phyloP scores from a whole-genome alignment of 2,113 vertebrate species.

The Acanthochromis polyacanthus region DNA sequence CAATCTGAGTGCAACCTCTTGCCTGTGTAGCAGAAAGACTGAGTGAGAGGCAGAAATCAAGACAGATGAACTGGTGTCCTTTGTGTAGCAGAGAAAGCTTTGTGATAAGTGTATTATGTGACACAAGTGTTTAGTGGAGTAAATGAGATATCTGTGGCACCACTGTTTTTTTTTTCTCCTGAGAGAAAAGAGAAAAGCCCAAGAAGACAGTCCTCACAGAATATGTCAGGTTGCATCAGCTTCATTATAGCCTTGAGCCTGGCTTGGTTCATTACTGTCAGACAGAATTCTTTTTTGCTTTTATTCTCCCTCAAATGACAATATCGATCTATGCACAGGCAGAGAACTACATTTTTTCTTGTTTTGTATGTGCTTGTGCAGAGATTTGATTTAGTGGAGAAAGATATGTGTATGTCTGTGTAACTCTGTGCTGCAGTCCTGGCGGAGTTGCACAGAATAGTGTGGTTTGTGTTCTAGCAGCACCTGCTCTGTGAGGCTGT shows the following conservation, averaged over 20 bases:
- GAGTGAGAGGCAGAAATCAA: constrained; percentile 37
- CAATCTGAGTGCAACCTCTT: constrained; percentile 33
- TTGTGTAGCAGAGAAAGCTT: constrained; percentile 32
- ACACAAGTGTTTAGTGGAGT: constrained; percentile 53
- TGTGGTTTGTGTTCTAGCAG: constrained; percentile 45
- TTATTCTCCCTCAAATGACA: constrained; percentile 2
- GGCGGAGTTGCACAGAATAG: constrained; percentile 24
- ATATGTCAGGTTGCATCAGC: constrained; percentile 52
- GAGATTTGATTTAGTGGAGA: neutral
- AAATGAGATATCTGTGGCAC: constrained; percentile 32
- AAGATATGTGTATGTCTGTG: neutral
- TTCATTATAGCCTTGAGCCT: constrained; percentile 36
- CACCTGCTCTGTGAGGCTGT: constrained; percentile 67
- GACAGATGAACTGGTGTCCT: constrained; percentile 41
- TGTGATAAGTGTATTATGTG: constrained; percentile 58
- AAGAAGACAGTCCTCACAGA: constrained; percentile 42
- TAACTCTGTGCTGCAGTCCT: constrained; percentile 17
- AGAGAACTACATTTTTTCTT: neutral
- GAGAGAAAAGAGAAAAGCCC: constrained; percentile 16
- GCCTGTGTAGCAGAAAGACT: constrained; percentile 3
- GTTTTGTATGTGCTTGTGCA: neutral
- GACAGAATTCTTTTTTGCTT: constrained; percentile 8
- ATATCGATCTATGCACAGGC: neutral
- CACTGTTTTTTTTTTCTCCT: constrained; percentile 26
- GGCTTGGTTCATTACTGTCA: constrained; percentile 44